These are phyloP conservation scores for Spodoptera picta DNA, from an alignment of 2,888 invertebrate genomes.

Conservation along the genomic window DNA sequence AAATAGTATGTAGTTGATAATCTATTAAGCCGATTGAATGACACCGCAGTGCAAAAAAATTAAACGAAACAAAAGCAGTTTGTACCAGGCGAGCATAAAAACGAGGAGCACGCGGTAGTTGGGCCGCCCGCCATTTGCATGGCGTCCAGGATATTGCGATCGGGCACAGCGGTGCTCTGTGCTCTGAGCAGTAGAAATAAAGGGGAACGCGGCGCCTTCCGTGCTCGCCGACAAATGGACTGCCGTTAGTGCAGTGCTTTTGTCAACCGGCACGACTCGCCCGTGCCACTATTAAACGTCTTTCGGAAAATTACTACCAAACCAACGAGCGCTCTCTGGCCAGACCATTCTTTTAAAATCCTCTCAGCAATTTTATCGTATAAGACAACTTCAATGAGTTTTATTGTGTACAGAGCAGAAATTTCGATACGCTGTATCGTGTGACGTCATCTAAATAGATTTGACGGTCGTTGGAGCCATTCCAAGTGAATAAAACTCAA, in stretches of 20 bases:
- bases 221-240: conserved; percentile 65
- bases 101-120: conserved; percentile 54
- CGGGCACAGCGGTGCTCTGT: conserved; percentile 49
- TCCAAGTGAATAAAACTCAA: conserved; percentile 50
- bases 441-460: conserved; percentile 48
- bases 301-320: conserved; percentile 45
- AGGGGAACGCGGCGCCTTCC: conserved; percentile 52
- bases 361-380: conserved; percentile 20
- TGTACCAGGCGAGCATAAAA: conserved; percentile 63
- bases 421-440: conserved; percentile 21
- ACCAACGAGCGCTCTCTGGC: conserved; percentile 30
- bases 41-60: conserved; percentile 13
- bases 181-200: conserved; percentile 57
- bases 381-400: conserved; percentile 18
- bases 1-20: too few species aligned
- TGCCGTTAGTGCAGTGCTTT: conserved; percentile 58
- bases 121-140: conserved; percentile 62
- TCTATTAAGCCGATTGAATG: conserved; percentile 16
- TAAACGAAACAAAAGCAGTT: conserved; percentile 49
- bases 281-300: conserved; percentile 43
- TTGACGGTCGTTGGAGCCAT: conserved; percentile 50
- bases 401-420: conserved; percentile 25
- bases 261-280: conserved; percentile 40
- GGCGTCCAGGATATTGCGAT: conserved; percentile 63
- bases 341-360: conserved; percentile 30